These are phyloP conservation scores for Battus philenor DNA, from an alignment of 1,140 invertebrate genomes.

Conservation along the genomic window DNA sequence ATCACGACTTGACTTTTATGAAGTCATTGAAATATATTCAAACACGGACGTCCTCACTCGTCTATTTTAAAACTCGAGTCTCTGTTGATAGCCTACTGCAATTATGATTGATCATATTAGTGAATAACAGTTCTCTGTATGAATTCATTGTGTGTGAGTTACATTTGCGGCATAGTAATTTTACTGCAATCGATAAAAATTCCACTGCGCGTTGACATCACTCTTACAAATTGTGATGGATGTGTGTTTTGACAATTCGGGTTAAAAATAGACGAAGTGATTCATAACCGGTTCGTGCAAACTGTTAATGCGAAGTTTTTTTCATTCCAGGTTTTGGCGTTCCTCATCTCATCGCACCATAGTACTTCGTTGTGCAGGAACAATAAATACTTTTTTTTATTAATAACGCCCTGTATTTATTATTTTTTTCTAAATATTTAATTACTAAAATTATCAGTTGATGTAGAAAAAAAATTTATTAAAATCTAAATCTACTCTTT, in stretches of 20 bases:
- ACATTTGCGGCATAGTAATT: constrained; percentile 22
- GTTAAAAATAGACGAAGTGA: constrained; percentile 18
- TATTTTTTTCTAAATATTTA: too few species aligned
- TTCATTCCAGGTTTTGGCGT: too few species aligned
- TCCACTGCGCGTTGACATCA: constrained; percentile 40
- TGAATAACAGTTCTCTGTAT: too few species aligned
- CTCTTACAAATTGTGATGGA: constrained; percentile 49
- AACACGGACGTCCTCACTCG: constrained; percentile 53
- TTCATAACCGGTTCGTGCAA: constrained; percentile 16
- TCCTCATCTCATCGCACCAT: too few species aligned
- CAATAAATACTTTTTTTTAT: too few species aligned
- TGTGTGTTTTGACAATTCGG: constrained; percentile 30
- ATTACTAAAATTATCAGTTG: too few species aligned
- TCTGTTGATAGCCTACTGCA: constrained; percentile 39
- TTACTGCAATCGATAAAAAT: constrained; percentile 52
- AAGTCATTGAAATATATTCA: constrained; percentile 32
- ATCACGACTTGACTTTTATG: constrained; percentile 27
- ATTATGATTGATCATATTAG: constrained; percentile 55
- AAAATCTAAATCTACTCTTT: too few species aligned
- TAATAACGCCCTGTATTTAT: too few species aligned
- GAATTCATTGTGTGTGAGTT: constrained; percentile 41
- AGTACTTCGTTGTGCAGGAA: too few species aligned
- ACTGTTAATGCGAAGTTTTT: too few species aligned
- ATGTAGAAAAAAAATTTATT: too few species aligned
- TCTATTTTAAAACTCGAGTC: constrained; percentile 42